phyloP scores from a whole-genome alignment of 1,140 invertebrate genomes.

The Cecropterus lyciades region DNA sequence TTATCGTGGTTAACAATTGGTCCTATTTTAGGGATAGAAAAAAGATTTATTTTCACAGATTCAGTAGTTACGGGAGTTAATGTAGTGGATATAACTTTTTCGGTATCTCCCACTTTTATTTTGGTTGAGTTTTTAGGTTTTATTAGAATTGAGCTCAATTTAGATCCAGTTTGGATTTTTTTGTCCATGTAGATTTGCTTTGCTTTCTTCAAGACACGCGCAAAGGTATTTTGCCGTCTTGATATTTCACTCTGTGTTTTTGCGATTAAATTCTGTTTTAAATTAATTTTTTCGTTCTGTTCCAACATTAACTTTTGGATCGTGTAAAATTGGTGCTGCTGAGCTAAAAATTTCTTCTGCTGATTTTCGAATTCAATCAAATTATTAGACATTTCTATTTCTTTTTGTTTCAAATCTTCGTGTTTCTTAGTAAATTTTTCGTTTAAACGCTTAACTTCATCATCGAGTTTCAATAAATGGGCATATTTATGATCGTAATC shows the following conservation, averaged over 20 bases:
- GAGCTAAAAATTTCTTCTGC: slow-evolving; percentile 69
- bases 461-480: slow-evolving; percentile 51
- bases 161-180: slow-evolving; percentile 36
- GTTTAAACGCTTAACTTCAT: slow-evolving; percentile 56
- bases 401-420: slow-evolving; percentile 51
- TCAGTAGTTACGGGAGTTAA: slow-evolving; percentile 48
- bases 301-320: slow-evolving; percentile 68
- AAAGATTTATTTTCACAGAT: slow-evolving; percentile 69
- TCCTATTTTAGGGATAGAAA: slow-evolving; percentile 54
- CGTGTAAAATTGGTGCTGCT: slow-evolving; percentile 71
- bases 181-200: slow-evolving; percentile 56
- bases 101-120: slow-evolving; percentile 16
- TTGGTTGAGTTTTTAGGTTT: slow-evolving; percentile 38
- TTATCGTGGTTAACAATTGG: slow-evolving; percentile 59
- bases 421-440: slow-evolving; percentile 51
- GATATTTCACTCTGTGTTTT: slow-evolving; percentile 72
- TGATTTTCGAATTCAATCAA: slow-evolving; percentile 69
- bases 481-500: slow-evolving; percentile 64
- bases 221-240: slow-evolving; percentile 66
- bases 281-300: slow-evolving; percentile 72
- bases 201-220: slow-evolving; percentile 65
- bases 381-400: slow-evolving; percentile 60
- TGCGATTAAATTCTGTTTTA: slow-evolving; percentile 65
- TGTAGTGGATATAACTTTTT: slow-evolving; percentile 37
- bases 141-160: slow-evolving; percentile 34